These are phyloP conservation scores for Drosophila nasuta DNA, from an alignment of 1,140 invertebrate species.

Conservation along the genomic window DNA sequence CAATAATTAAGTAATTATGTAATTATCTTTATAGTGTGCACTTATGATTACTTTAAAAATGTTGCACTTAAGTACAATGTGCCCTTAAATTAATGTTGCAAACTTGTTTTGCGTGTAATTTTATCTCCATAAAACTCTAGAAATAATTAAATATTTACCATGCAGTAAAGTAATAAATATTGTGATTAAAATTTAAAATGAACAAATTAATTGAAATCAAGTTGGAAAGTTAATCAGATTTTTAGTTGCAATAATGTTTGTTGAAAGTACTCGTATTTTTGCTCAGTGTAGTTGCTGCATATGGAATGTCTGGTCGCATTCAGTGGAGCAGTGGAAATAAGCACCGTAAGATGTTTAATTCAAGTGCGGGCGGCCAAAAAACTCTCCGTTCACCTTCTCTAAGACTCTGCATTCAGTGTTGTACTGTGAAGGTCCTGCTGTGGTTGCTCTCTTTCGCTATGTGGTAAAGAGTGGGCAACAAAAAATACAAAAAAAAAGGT, in stretches of 20 bases:
- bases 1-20: no score
- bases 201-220: no score
- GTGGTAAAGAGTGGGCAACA: slow-evolving; percentile 37
- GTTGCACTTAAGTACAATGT: no score
- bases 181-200: no score
- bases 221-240: no score
- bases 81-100: no score
- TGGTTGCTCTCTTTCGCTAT: slow-evolving; percentile 46
- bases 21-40: no score
- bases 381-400: neutral
- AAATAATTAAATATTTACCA: no score
- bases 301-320: slow-evolving; percentile 32
- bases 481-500: slow-evolving; percentile 7
- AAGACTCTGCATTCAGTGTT: neutral
- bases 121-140: no score
- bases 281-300: slow-evolving; percentile 41
- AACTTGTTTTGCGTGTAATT: no score
- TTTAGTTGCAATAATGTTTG: neutral
- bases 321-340: slow-evolving; percentile 43
- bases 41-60: no score
- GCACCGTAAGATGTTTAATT: slow-evolving; percentile 74
- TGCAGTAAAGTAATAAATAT: no score
- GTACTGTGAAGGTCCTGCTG: slow-evolving; percentile 18
- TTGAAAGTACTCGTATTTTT: neutral
- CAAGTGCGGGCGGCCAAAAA: slow-evolving; percentile 58